These are phyloP conservation scores for Ophioninae sp. DNA, from an alignment of 2,888 invertebrate species.

Conservation along the genomic window DNA sequence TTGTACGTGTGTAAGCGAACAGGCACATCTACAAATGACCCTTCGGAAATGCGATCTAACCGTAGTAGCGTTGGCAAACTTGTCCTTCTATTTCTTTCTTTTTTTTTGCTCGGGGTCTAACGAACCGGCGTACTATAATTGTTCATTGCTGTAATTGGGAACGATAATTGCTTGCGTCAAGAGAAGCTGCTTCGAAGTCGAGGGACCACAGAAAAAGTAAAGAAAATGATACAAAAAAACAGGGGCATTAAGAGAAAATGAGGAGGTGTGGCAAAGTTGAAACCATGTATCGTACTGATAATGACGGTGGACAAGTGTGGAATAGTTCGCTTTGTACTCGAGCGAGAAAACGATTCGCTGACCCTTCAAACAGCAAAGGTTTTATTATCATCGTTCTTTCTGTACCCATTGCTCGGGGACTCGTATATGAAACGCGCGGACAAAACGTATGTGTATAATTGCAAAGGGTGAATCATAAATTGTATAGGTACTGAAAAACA, in stretches of 20 bases:
- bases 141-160: slow-evolving; percentile 47
- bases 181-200: background rate
- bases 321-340: background rate
- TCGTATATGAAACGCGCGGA: background rate
- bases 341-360: background rate
- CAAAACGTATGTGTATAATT: no score
- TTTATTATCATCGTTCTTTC: slow-evolving; percentile 38
- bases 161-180: slow-evolving; percentile 30
- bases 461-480: background rate
- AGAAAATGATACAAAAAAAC: background rate
- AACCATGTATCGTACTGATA: slow-evolving; percentile 11
- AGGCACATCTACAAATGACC: slow-evolving; percentile 8
- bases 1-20: background rate
- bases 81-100: background rate
- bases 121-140: slow-evolving; percentile 33
- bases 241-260: background rate
- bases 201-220: background rate
- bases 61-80: slow-evolving; percentile 2
- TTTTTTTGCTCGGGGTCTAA: slow-evolving; percentile 21
- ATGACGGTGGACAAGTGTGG: slow-evolving; percentile 17
- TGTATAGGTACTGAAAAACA: background rate
- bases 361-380: slow-evolving; percentile 22
- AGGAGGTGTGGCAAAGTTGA: slow-evolving; percentile 27
- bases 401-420: background rate
- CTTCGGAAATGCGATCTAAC: slow-evolving; percentile 33